These are phyloP conservation scores for Lycaon pictus DNA, from an alignment of 2,113 vertebrate genomes.

Conservation along the genomic window DNA sequence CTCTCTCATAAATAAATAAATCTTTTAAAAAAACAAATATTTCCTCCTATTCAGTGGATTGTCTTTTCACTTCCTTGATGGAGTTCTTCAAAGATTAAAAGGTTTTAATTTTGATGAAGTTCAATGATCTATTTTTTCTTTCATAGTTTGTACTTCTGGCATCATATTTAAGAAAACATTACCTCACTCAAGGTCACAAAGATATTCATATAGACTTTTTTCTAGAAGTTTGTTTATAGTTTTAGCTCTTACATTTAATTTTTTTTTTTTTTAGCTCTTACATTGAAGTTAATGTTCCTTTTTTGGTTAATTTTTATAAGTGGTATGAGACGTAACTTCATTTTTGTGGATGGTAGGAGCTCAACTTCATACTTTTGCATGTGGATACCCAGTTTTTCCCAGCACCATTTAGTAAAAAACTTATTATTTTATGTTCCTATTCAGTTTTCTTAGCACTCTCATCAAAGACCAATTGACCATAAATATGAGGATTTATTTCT, in stretches of 20 bases:
- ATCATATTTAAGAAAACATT: not conserved
- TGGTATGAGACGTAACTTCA: not conserved
- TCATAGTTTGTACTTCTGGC: not conserved
- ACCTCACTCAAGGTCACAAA: not conserved
- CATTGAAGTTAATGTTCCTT: not conserved
- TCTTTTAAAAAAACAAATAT: not conserved
- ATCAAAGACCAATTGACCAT: not conserved
- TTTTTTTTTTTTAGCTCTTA: not conserved
- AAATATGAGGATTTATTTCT: not conserved
- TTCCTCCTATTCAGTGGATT: not conserved
- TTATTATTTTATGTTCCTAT: not conserved
- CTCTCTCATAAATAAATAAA: too few relatives aligned
- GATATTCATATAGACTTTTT: not conserved
- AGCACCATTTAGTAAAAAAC: not conserved
- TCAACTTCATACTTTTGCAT: not conserved
- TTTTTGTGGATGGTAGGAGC: not conserved
- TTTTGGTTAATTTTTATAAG: not conserved
- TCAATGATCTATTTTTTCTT: not conserved
- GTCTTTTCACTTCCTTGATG: not conserved
- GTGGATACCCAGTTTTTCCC: not conserved
- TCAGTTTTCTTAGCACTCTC: not conserved
- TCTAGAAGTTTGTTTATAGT: not conserved
- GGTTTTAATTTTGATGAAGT: not conserved
- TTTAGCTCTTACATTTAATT: not conserved
- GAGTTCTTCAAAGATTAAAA: not conserved